These are phyloP conservation scores for Clangula hyemalis DNA, from an alignment of 2,797 vertebrate genomes.

Conservation along the genomic window DNA sequence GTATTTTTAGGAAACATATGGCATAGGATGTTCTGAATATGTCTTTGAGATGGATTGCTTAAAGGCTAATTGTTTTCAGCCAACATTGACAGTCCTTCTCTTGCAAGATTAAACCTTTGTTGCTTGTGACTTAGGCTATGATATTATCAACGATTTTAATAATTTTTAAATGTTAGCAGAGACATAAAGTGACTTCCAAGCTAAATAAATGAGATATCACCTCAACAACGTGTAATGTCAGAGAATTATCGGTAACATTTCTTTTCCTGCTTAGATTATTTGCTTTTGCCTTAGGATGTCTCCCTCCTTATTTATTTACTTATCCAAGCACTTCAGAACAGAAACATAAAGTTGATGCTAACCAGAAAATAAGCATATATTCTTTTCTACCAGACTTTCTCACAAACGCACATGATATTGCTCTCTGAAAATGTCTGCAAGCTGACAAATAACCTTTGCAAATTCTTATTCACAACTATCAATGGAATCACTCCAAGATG, in stretches of 20 bases:
- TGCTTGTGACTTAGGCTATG: neutral
- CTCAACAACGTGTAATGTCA: neutral
- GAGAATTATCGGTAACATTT: neutral
- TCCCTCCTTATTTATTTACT: neutral
- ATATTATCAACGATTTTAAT: neutral
- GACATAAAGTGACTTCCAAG: neutral
- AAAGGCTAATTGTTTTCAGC: constrained; percentile 5
- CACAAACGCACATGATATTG: neutral
- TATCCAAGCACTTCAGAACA: neutral
- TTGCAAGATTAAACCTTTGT: neutral
- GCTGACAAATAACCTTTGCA: neutral
- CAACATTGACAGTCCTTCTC: neutral
- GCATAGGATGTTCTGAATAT: neutral
- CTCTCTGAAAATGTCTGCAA: neutral
- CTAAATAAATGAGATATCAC: neutral
- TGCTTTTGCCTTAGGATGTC: neutral
- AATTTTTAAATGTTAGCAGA: neutral
- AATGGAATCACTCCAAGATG: neutral
- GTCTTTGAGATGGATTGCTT: neutral
- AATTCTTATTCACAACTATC: constrained; percentile 2
- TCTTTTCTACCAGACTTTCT: neutral
- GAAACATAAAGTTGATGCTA: neutral
- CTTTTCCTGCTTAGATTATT: neutral
- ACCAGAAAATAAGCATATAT: neutral
- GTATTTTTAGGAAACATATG: neutral